Conservation (phyloP, 2,888 invertebrate species). For the Dusona sp. region DNA sequence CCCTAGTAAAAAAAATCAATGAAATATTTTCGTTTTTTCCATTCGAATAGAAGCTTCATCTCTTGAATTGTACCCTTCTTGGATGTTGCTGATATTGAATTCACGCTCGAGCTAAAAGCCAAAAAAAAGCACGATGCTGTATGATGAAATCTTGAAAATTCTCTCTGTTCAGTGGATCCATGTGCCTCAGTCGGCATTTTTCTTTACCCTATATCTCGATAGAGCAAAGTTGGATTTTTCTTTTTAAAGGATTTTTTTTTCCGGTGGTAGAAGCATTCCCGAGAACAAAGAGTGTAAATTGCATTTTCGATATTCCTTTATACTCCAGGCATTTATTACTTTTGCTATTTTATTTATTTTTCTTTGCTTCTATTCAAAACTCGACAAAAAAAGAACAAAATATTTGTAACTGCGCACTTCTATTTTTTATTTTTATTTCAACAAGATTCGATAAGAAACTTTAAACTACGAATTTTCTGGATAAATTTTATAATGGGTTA, state of each 20-base stretch:
- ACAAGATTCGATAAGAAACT: neutral
- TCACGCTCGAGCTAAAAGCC: neutral
- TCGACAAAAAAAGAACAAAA: neutral
- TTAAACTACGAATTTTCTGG: neutral
- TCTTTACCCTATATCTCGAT: constrained; percentile 17
- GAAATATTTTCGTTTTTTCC: neutral
- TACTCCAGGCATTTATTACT: neutral
- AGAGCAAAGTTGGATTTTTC: neutral
- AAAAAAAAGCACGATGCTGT: neutral
- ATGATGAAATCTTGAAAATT: constrained; percentile 26
- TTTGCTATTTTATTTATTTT: constrained; percentile 16
- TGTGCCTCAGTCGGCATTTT: neutral
- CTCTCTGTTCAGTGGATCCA: constrained; percentile 5
- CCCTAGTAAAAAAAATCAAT: neutral
- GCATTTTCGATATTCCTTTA: constrained; percentile 46
- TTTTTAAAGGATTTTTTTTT: neutral
- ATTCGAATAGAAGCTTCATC: neutral
- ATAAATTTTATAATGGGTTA: neutral
- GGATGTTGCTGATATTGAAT: neutral
- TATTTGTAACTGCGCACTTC: neutral
- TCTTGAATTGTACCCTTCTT: neutral
- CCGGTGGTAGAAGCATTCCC: neutral
- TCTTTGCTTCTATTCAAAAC: neutral
- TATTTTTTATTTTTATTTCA: neutral
- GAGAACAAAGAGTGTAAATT: constrained; percentile 24